Base-by-base conservation (phyloP, 2,797 vertebrate genomes). In the Apogon talboti region DNA sequence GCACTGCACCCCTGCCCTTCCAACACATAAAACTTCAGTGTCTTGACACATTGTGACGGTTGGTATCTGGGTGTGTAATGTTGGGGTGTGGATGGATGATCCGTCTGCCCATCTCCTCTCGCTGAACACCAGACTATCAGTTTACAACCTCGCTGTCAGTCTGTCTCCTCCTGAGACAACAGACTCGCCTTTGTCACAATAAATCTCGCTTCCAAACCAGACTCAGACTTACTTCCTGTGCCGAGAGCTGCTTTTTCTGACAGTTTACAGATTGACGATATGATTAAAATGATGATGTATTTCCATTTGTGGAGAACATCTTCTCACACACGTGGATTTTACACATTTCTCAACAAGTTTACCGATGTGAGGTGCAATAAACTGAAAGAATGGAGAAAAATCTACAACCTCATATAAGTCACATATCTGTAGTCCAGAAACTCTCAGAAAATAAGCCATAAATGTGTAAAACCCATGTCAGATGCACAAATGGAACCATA, bases 71-170 rank as follows among this genome's bases (percentile, higher is more conserved):
- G 7, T 55, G 42, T 70, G 65, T 82, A 79, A 84, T 81, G 61
- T 81, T 68, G 13, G 64, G 65, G 80, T 76, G 85, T 48, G 50
- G 84, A 88, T 24, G 67, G 86, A 89, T 6, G 77, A 81, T 66
- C 65, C 68, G 63, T 86, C 83, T 71, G 66, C 73, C 76, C 74
- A 47, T 74, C 76, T 82, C 69, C 78, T 68, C 68, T 66, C 44
- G 3, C 59, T 47, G 71, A 85, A 84, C 70, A 82, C 84, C 74
- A 71, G 41, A 1, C 71, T 66, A 81, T 90, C 83, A 11, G 60
- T 62, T 89, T 90, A 87, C 88, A 85, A 57, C 33, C 74, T 74
- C 45, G 30, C 74, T 80, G 79, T 80, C 79, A 72, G 78, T 64
- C 70, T 41, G 63, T 43, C 81, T 80, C 48, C 58, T 56, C 71